Evolutionary conservation across 2,797 vertebrate genomes (phyloP).

Genomic region (Numenius phaeopus): DNA sequence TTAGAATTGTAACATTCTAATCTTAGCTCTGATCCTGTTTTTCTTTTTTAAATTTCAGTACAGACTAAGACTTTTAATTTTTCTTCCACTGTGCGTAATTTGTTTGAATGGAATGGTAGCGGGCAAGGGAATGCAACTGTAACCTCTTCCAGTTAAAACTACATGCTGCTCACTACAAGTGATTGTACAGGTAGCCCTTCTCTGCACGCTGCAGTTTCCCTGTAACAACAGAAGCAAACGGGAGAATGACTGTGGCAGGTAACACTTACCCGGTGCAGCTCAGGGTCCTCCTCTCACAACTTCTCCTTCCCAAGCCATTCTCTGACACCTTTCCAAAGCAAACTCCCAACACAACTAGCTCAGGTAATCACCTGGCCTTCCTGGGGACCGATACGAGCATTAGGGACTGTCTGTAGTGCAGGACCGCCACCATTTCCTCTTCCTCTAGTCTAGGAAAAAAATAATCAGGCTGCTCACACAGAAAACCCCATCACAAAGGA

Average conservation of each 20-base stretch:
- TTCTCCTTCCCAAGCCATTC: background rate
- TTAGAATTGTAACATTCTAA: background rate
- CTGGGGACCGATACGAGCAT: background rate
- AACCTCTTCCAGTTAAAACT: background rate
- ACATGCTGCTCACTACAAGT: background rate
- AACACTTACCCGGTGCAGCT: constrained; percentile 3
- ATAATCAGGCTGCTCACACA: background rate
- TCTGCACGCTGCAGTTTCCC: background rate
- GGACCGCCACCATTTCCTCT: constrained; percentile 10
- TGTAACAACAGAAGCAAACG: background rate
- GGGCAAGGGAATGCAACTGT: background rate
- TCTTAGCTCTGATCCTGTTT: background rate
- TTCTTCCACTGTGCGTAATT: background rate
- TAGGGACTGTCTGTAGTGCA: background rate
- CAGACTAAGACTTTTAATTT: background rate
- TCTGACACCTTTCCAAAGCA: background rate
- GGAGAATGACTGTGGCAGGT: background rate
- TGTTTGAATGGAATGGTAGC: background rate
- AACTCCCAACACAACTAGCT: background rate
- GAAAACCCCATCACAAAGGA: background rate
- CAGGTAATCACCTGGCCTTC: background rate
- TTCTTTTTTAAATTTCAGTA: background rate
- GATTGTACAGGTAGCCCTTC: background rate
- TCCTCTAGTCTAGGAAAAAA: constrained; percentile 46
- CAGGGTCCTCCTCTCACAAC: background rate